These are phyloP conservation scores for Neopelma chrysocephalum DNA, from an alignment of 2,797 vertebrate species.

Conservation along the genomic window DNA sequence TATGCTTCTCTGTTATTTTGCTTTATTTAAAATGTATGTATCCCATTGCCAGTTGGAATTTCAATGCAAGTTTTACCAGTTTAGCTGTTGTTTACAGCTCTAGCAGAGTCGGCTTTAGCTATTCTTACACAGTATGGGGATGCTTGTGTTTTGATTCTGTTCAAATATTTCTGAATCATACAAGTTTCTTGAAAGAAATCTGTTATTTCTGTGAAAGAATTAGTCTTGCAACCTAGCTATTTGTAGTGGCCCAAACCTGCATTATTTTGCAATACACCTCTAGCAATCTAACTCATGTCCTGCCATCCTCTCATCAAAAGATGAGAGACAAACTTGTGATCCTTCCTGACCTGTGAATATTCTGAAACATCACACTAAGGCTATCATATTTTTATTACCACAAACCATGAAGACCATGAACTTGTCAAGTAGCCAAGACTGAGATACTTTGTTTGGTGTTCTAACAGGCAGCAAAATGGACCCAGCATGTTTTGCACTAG, in stretches of 20 bases:
- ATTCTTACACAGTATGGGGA: background rate
- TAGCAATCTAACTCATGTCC: background rate
- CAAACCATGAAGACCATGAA: slow-evolving; percentile 6
- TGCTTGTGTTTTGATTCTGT: background rate
- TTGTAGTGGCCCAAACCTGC: background rate
- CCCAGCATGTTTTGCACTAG: background rate
- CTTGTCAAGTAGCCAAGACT: background rate
- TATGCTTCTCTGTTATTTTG: background rate
- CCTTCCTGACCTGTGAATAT: background rate
- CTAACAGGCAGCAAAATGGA: slow-evolving; percentile 37
- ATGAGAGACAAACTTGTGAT: background rate
- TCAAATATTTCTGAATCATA: background rate
- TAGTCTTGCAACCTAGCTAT: background rate
- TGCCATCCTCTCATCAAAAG: background rate
- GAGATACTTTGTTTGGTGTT: slow-evolving; percentile 13
- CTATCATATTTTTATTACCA: slow-evolving; percentile 18
- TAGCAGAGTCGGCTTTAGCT: background rate
- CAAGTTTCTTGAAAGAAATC: background rate
- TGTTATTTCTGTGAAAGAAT: background rate
- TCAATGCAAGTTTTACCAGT: background rate
- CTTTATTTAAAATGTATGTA: background rate
- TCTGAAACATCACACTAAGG: background rate
- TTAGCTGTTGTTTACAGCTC: background rate
- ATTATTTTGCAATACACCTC: background rate
- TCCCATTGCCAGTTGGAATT: background rate